Evolutionary conservation across 1,140 invertebrate species (phyloP).

Genomic region (Euglossa dilemma): DNA sequence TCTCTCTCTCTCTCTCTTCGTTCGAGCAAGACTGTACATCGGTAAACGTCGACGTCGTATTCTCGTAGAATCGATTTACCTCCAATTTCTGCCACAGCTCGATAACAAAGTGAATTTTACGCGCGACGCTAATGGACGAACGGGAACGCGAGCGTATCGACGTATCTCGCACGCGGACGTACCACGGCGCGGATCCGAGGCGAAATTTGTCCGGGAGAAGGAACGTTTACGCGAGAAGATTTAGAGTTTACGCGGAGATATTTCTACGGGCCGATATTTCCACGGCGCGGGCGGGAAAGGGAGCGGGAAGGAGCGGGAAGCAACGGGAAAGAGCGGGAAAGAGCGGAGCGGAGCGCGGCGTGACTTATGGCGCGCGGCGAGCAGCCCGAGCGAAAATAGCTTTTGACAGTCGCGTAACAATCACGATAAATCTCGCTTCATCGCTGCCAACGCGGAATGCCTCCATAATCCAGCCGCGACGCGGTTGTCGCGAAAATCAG

Average conservation of each 20-base stretch:
- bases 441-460: conserved; percentile 43
- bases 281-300: conserved; percentile 10
- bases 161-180: too few relatives aligned
- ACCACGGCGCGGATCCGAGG: background rate
- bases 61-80: background rate
- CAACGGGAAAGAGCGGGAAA: conserved; percentile 28
- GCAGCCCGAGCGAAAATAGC: conserved; percentile 63
- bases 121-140: background rate
- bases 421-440: conserved; percentile 65
- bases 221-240: conserved; percentile 29
- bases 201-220: conserved; percentile 15
- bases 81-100: too few relatives aligned
- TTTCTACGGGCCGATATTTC: conserved; percentile 43
- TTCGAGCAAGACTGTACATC: background rate
- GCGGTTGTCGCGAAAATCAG: conserved; percentile 53
- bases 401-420: conserved; percentile 70
- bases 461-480: conserved; percentile 55
- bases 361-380: conserved; percentile 58
- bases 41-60: conserved; percentile 1
- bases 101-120: background rate
- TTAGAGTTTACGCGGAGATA: conserved; percentile 33
- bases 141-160: background rate
- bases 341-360: conserved; percentile 29
- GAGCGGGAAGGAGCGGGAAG: background rate
- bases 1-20: background rate